Evolutionary conservation across 1,140 invertebrate genomes (phyloP), one percentile per base, ranked within the genome.

Genomic region (Planococcus citri): DNA sequence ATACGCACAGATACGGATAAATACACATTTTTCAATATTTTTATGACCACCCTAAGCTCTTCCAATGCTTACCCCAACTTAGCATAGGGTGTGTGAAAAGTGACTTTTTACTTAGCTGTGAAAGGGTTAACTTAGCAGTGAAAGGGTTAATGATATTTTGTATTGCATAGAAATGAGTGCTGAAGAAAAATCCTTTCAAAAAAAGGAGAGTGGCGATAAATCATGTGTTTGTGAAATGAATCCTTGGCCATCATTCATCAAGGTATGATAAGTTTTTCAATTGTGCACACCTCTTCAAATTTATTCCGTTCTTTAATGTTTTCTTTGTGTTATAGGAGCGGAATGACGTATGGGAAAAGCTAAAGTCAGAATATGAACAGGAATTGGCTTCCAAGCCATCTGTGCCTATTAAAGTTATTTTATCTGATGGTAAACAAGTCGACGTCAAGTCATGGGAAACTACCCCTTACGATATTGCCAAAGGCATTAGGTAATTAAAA

Each of bases 401-500:
- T 0, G 74, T 82, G 60, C 82, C 86, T 38, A 95, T 98, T 76
- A 89, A 86, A 71, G 83, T 95, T 1, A 92, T 88, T 0, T 76
- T 95, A 20, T 90, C 90, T 6, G 92, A 95, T 85, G 92, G 92
- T 0, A 93, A 93, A 78, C 82, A 86, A 60, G 80, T 97, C 4
- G 84, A 90, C 70, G 95, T 83, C 0, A 81, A 89, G 72, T 88
- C 95, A 1, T 99, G 95, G 95, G 85, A 86, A 72, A 95, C 92
- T 2, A 94, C 93, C 20, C 95, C 97, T 1, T 96, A 94, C 78
- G 88, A 97, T 75, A 82, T 99, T 57, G 97, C 97, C 4, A 87
- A 86, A 76, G 86, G 88, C 67, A 97, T 98, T 71, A 89, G 87
- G 86, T 88, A 76, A 77, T 70, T 57, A 61, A 64, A n/a, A n/a